A percentile compares a stretch with the other conserved stretches of the same genome.
Conservation (phyloP, 2,797 vertebrate genomes). For the Rhinella marina region DNA sequence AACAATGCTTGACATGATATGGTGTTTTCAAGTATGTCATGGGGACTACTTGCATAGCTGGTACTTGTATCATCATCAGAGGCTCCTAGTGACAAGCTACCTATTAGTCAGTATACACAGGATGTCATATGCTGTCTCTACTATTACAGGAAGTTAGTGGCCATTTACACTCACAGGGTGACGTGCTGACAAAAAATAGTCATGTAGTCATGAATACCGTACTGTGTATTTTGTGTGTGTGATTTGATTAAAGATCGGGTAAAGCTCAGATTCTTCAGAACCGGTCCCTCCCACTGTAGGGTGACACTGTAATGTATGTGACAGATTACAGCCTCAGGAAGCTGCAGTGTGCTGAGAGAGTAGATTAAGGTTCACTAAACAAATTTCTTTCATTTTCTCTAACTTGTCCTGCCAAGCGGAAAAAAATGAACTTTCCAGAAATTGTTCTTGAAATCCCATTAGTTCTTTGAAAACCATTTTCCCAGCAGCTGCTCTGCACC, state of each 20-base stretch:
- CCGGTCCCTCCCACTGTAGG: slow-evolving; percentile 52
- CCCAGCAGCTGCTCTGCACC: slow-evolving; percentile 58
- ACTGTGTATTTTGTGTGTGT: neutral
- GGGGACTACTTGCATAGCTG: slow-evolving; percentile 13
- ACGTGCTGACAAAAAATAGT: neutral
- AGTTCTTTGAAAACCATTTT: slow-evolving; percentile 62
- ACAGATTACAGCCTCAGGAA: slow-evolving; percentile 58
- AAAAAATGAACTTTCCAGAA: slow-evolving; percentile 64
- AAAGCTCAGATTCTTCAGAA: neutral
- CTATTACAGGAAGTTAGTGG: neutral
- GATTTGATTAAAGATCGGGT: slow-evolving; percentile 27
- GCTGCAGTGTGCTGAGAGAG: slow-evolving; percentile 50
- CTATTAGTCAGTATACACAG: slow-evolving; percentile 1
- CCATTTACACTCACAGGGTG: neutral
- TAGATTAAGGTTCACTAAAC: slow-evolving; percentile 62
- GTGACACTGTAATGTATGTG: slow-evolving; percentile 58
- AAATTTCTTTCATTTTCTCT: slow-evolving; percentile 63
- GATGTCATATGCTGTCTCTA: neutral
- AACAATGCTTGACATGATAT: slow-evolving; percentile 19
- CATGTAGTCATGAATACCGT: neutral
- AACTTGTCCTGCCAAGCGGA: slow-evolving; percentile 62
- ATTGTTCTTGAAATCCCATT: slow-evolving; percentile 63
- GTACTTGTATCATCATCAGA: neutral
- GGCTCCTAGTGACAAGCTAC: slow-evolving; percentile 17
- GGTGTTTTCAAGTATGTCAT: slow-evolving; percentile 12